Percentiles rank a stretch among this genome's conserved stretches.
phyloP scores from a whole-genome alignment of 1,140 invertebrate species.

The Aphis craccivora region DNA sequence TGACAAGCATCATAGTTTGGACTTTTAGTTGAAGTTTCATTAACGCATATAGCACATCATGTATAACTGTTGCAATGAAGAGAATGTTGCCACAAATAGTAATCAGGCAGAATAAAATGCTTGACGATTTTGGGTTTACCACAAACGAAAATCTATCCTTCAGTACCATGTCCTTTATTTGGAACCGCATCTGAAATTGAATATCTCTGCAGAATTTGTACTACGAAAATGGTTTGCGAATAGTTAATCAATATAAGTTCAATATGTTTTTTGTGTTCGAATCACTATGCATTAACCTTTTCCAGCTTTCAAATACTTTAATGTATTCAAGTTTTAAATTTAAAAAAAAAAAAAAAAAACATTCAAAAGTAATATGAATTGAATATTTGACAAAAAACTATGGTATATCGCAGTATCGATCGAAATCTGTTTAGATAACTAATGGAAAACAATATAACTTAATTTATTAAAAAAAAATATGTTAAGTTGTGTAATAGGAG shows the following conservation, averaged over 20 bases:
- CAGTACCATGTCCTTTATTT: background rate
- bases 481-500: too few relatives aligned
- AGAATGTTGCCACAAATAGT: slow-evolving; percentile 27
- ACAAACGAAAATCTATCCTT: slow-evolving; percentile 14
- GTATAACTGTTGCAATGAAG: background rate
- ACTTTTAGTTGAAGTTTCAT: background rate
- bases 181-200: slow-evolving; percentile 29
- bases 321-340: background rate
- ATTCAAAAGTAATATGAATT: background rate
- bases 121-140: slow-evolving; percentile 3
- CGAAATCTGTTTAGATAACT: too few relatives aligned
- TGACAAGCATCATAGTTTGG: background rate
- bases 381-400: background rate
- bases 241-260: background rate
- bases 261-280: background rate
- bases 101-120: background rate
- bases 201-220: background rate
- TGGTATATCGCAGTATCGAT: too few relatives aligned
- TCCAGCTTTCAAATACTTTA: background rate
- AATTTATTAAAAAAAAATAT: too few relatives aligned
- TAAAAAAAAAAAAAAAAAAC: background rate
- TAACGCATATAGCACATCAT: background rate
- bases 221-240: slow-evolving; percentile 10
- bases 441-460: too few relatives aligned
- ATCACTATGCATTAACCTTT: background rate